These are phyloP conservation scores for Drosophila quadrilineata DNA, from an alignment of 1,140 invertebrate genomes.

Conservation along the genomic window DNA sequence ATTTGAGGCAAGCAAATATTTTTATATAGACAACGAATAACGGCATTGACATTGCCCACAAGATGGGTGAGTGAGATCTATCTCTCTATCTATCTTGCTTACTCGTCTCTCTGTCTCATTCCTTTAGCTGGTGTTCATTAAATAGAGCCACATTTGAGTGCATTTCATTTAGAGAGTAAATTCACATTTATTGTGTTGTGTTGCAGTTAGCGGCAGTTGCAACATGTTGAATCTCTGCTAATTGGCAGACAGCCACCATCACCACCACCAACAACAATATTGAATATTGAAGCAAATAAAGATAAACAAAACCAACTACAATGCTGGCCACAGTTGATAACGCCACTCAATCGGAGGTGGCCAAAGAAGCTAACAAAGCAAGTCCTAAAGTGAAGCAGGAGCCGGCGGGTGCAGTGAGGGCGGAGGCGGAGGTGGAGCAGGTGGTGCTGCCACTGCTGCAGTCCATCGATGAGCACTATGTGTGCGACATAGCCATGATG, in stretches of 20 bases:
- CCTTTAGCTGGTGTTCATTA: too few species aligned
- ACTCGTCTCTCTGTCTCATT: too few species aligned
- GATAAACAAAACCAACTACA: slow-evolving; percentile 15
- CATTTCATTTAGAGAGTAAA: slow-evolving; percentile 25
- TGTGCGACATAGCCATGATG: slow-evolving; percentile 72
- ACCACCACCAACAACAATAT: neutral
- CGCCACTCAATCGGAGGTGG: slow-evolving; percentile 4
- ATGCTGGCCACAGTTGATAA: slow-evolving; percentile 39
- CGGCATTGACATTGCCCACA: too few species aligned
- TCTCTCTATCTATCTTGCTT: too few species aligned
- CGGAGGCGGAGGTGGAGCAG: neutral
- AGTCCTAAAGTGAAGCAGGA: slow-evolving; percentile 12
- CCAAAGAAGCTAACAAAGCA: slow-evolving; percentile 7
- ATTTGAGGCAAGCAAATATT: too few species aligned
- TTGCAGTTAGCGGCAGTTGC: slow-evolving; percentile 46
- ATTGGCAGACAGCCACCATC: slow-evolving; percentile 47
- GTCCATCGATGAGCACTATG: slow-evolving; percentile 69
- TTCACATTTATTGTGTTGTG: slow-evolving; percentile 19
- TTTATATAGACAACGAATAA: too few species aligned
- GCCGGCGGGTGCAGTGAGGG: neutral
- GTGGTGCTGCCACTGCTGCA: slow-evolving; percentile 23
- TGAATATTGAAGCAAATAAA: neutral
- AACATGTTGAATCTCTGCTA: slow-evolving; percentile 50
- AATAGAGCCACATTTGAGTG: too few species aligned
- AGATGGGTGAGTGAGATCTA: too few species aligned